These are phyloP conservation scores for Ivindomyrus marchei DNA, from an alignment of 2,113 vertebrate genomes.

Conservation along the genomic window DNA sequence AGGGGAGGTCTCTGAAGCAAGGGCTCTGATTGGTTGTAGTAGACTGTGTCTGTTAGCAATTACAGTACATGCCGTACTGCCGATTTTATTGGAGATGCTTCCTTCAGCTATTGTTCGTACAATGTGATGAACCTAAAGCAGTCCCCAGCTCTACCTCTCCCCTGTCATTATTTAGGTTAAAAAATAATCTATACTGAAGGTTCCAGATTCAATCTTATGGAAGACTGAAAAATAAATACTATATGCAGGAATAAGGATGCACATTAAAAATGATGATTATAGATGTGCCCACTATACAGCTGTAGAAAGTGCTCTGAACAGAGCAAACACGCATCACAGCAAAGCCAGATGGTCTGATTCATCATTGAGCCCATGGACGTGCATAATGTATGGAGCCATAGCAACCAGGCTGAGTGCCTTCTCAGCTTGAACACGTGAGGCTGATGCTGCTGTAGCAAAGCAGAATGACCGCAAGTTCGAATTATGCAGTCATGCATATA, in stretches of 20 bases:
- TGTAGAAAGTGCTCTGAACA: not conserved
- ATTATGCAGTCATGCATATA: not conserved
- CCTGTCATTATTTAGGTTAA: not conserved
- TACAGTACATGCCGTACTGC: slow-evolving; percentile 40
- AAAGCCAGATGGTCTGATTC: not conserved
- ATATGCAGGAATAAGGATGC: not conserved
- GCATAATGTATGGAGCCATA: slow-evolving; percentile 59
- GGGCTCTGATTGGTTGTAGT: slow-evolving; percentile 58
- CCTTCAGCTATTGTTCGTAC: not conserved
- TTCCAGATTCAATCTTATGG: not conserved
- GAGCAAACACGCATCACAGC: slow-evolving; percentile 37
- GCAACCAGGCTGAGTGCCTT: slow-evolving; percentile 55
- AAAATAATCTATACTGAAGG: not conserved
- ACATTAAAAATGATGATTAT: not conserved
- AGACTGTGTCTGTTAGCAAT: slow-evolving; percentile 59
- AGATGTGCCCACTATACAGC: not conserved
- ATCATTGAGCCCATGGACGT: slow-evolving; percentile 27
- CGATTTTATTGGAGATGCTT: not conserved
- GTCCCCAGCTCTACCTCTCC: not conserved
- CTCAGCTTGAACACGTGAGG: slow-evolving; percentile 23
- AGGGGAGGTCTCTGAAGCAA: slow-evolving; percentile 54
- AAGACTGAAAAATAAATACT: not conserved
- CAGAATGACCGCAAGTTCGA: not conserved
- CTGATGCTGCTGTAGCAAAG: not conserved
- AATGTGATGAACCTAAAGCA: not conserved